Conservation (phyloP, 2,113 vertebrate genomes). For the Indicator indicator region DNA sequence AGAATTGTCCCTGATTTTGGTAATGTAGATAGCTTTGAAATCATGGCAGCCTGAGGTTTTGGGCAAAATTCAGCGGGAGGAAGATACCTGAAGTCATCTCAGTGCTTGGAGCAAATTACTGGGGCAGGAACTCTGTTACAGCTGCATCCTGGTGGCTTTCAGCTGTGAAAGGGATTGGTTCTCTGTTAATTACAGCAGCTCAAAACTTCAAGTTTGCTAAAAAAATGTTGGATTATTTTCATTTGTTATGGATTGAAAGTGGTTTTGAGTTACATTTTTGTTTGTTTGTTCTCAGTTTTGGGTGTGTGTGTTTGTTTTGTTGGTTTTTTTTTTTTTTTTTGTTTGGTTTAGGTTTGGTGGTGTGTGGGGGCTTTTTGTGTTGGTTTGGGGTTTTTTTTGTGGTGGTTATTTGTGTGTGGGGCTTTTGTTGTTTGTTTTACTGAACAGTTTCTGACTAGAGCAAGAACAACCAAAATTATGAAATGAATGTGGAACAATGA, state of each 20-base stretch:
- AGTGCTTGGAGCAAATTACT: background rate
- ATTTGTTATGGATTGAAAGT: background rate
- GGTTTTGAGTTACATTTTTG: background rate
- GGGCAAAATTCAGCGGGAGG: background rate
- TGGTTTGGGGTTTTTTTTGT: too few species aligned
- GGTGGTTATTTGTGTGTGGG: too few species aligned
- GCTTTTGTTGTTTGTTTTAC: too few species aligned
- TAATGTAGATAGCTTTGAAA: background rate
- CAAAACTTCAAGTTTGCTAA: background rate
- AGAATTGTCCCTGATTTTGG: background rate
- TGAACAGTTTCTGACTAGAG: background rate
- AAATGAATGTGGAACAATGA: background rate
- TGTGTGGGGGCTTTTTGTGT: too few species aligned
- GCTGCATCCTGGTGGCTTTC: background rate
- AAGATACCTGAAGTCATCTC: background rate
- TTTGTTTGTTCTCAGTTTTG: background rate
- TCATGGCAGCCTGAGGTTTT: fast-evolving
- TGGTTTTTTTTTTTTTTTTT: too few species aligned
- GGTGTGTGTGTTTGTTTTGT: too few species aligned
- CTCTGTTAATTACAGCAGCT: background rate
- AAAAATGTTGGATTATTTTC: background rate
- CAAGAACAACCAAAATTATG: background rate
- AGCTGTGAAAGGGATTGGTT: background rate
- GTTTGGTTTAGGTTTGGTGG: too few species aligned
- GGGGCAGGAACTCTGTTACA: background rate